Conservation (phyloP, 2,113 vertebrate genomes). For the Limnothrissa miodon region DNA sequence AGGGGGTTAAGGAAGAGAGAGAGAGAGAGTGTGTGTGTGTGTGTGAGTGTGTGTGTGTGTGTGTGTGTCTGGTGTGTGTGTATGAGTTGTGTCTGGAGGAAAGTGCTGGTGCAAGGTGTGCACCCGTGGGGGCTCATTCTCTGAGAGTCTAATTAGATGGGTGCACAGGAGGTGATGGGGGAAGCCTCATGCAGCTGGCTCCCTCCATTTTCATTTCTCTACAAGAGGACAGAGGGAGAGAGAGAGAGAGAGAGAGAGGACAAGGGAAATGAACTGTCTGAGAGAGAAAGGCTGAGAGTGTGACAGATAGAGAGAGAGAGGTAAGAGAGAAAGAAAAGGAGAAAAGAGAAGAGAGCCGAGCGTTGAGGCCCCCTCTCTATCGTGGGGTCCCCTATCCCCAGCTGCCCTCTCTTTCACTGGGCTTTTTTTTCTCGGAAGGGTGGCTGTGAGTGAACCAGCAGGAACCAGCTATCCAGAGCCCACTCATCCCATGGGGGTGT, state of each 20-base stretch:
- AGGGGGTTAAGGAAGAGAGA: slow-evolving; percentile 27
- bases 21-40: slow-evolving; percentile 17
- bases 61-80: not conserved
- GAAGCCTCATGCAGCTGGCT: not conserved
- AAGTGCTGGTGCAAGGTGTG: slow-evolving; percentile 4
- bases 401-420: not conserved
- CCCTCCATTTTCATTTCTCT: not conserved
- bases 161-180: not conserved
- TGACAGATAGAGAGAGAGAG: not conserved
- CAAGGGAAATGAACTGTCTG: not conserved
- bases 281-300: not conserved
- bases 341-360: not conserved
- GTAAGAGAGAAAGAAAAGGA: not conserved
- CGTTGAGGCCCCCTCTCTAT: not conserved
- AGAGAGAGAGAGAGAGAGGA: not conserved
- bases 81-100: not conserved
- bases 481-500: not conserved
- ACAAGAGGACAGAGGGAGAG: too few relatives aligned
- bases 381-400: not conserved
- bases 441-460: not conserved
- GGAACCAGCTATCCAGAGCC: not conserved
- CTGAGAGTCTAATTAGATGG: not conserved
- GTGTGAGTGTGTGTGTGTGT: slow-evolving; percentile 19
- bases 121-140: not conserved
- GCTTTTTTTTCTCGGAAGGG: not conserved